Base-by-base conservation (phyloP, 2,797 vertebrate species). In the Falco novaeseelandiae region DNA sequence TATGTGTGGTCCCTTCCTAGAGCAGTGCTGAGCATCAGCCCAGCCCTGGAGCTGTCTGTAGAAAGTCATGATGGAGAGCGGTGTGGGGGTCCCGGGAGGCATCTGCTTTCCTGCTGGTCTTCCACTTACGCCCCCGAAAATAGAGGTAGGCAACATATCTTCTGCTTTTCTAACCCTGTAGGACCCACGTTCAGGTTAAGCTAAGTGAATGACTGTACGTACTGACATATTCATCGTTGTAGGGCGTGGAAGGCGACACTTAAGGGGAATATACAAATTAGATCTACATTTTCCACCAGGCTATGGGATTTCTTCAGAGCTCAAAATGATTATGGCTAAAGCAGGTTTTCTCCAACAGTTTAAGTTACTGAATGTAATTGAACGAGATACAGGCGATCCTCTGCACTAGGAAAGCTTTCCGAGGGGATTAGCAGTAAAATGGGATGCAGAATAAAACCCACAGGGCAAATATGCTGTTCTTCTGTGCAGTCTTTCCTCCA, bases 351-450 rank as follows among this genome's bases (percentile, higher is more conserved):
- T 83, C 9, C 2, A 3, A 66, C 67, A 32, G 62, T 12, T 76
- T 38, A 30, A 76, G 54, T 95, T 49, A 48, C 14, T 49, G 86
- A 78, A n/a, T 57, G 83, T 91, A 88, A 93, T 95, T 83, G 89
- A 91, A 83, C 0, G 14, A 69, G 57, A 71, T 78, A 38, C 52
- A n/a, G 62, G 72, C 7, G 6, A 87, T 76, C 58, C 46, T 42
- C 36, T 42, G 79, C 8, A 4, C 21, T 15, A 23, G 30, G 73
- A 93, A 91, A 65, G 55, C 77, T 94, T 94, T 87, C 86, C 72
- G 70, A 77, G 72, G 83, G 89, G 4, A 14, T 66, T 63, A 46
- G 77, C 34, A 38, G 71, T 27, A 80, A 61, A 86, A 69, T 27
- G 71, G 36, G 71, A 62, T 29, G 62, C 40, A 21, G 11, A 44